Base-by-base conservation (phyloP, 35 echinoderm and acorn worm species). In the Acanthaster planci region DNA sequence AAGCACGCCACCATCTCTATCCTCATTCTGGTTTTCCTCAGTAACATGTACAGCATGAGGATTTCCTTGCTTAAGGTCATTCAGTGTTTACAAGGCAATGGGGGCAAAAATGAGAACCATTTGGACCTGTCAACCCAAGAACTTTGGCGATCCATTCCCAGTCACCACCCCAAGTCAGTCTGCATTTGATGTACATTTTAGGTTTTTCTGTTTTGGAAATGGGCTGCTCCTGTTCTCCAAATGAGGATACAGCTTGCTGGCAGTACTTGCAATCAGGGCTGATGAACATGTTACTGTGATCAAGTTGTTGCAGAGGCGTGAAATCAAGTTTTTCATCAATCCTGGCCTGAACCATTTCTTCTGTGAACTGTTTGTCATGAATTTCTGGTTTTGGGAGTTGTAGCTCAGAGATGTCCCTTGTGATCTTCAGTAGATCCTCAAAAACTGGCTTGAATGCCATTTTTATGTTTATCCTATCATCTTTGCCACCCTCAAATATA, bases 401-500 rank as follows among this genome's bases (percentile, higher is more conserved):
- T 8, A 82, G 80, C 40, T 23, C n/a, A 21, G 27, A 8, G 21
- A 82, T 55, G 52, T 82, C 52, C 54, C 44, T 51, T 55, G 52
- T 7, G 30, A 56, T 29, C 31, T 82, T 8, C 36, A 54, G 9
- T 23, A 82, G 36, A 27, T 23, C n/a, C 10, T 82, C 80, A 26
- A 82, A 16, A 0, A 82, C 80, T 2, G 80, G 80, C 8, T 37
- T 37, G 80, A 82, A 82, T n/a, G 80, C 51, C 1, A 1, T 9
- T 40, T 82, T 51, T 16, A 82, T 82, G 51, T 82, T 82, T 3
- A 54, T 1, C 15, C 80, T n/a, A 19, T 56, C 52, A 56, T 82
- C 80, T 55, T 82, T 82, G 21, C 80, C 80, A 55, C 80, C 80
- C 22, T 82, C 80, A 55, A 82, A 82, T 8, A 56, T 55, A 31